Conservation (phyloP, 2,888 invertebrate species). For the Apomyelois bistriatella region DNA sequence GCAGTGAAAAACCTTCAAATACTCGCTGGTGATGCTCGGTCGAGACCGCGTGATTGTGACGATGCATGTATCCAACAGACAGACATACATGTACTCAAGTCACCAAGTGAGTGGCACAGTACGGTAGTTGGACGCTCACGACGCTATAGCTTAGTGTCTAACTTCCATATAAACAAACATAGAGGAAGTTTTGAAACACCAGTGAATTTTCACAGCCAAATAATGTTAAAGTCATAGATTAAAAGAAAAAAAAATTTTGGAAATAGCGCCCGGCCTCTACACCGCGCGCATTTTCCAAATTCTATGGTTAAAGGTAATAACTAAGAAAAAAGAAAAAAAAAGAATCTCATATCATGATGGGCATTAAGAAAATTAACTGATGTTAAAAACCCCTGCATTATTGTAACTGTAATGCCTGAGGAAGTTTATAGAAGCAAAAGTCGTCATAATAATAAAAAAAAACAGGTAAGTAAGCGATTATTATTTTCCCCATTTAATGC, state of each 20-base stretch:
- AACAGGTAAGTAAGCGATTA: background rate
- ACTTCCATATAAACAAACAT: background rate
- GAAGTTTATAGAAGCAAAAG: background rate
- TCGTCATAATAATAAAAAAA: background rate
- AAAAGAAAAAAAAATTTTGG: too few relatives aligned
- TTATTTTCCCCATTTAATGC: background rate
- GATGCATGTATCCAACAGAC: conserved; percentile 58
- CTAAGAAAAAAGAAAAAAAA: too few relatives aligned
- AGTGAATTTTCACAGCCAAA: background rate
- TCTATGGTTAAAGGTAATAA: too few relatives aligned
- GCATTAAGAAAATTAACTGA: background rate
- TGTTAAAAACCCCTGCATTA: too few relatives aligned
- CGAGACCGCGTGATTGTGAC: conserved; percentile 55
- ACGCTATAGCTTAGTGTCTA: conserved; percentile 63
- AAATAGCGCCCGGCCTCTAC: too few relatives aligned
- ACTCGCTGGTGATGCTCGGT: conserved; percentile 60
- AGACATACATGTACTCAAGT: conserved; percentile 52
- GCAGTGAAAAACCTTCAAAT: conserved; percentile 69
- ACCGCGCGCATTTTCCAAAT: too few relatives aligned
- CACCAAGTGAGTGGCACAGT: conserved; percentile 73
- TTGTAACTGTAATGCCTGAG: background rate
- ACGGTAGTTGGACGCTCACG: conserved; percentile 56
- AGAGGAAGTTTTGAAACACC: background rate
- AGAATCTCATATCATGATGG: too few relatives aligned
- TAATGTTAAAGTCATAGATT: too few relatives aligned